Base-by-base conservation (phyloP, 1,140 invertebrate genomes). In the Plectrocnemia conspersa region DNA sequence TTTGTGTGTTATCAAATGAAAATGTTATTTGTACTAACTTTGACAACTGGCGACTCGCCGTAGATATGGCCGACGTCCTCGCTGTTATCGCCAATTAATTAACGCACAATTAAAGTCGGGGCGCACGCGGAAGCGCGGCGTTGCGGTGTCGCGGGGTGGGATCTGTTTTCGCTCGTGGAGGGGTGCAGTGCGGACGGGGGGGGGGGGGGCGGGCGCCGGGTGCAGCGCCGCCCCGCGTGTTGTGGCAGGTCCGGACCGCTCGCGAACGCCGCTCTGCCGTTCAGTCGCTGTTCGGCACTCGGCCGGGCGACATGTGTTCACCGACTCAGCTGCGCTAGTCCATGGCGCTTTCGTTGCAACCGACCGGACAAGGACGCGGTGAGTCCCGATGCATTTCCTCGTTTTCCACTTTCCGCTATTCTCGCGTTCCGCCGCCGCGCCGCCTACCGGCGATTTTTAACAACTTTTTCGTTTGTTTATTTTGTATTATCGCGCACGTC, bases 331-430 rank as follows among this genome's bases (percentile, higher is more conserved):
- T 3, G 19, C 13, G 42, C 22, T 11, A 3, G 6, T 4, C 11
- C 35, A 76, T 76, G 74, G 72, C 72, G 59, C 64, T 74, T 59
- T 74, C 72, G 64, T 65, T 76, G 68, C 74, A 73, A 64, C 72
- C 71, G 53, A 66, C 68, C 64, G 72, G 73, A 63, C 73, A 68
- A 62, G 66, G 68, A 6, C 68, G 73, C 73, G 73, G 73, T 76
- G 64, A 59, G 70, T 72, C 27, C 22, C 13, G 6, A 3, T n/a
- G n/a, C n/a, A n/a, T n/a, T n/a, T n/a, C n/a, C n/a, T n/a, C n/a
- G n/a, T n/a, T n/a, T n/a, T n/a, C n/a, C n/a, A n/a, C n/a, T n/a
- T n/a, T n/a, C n/a, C n/a, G n/a, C n/a, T n/a, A n/a, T n/a, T n/a
- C n/a, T n/a, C n/a, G n/a, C n/a, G n/a, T 23, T 29, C 27, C 27